These are phyloP conservation scores for Phymorhynchus buccinoides DNA, from an alignment of 1,140 invertebrate species.

Conservation along the genomic window DNA sequence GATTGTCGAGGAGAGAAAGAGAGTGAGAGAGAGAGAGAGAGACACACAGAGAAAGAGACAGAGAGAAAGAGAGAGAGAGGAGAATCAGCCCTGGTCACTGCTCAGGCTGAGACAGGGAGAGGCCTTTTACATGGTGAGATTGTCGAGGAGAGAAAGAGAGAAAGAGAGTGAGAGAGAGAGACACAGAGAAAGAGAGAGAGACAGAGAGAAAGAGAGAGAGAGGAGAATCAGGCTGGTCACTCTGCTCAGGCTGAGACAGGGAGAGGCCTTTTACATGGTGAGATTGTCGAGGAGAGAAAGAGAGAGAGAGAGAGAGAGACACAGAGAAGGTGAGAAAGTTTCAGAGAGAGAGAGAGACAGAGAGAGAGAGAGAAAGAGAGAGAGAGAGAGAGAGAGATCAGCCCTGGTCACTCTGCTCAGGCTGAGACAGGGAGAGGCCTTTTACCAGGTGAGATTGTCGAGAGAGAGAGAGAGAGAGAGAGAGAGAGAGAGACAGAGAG, in stretches of 20 bases:
- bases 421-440: slow-evolving; percentile 83
- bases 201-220: too few species aligned
- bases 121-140: slow-evolving; percentile 81
- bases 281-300: not conserved
- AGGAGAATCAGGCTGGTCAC: too few species aligned
- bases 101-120: slow-evolving; percentile 86
- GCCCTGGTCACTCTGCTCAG: slow-evolving; percentile 89
- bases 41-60: not conserved
- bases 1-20: slow-evolving; percentile 21
- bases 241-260: too few species aligned
- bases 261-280: too few species aligned
- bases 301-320: not conserved
- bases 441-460: slow-evolving; percentile 80
- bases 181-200: not conserved
- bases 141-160: not conserved
- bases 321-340: not conserved
- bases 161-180: not conserved
- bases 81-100: slow-evolving; percentile 92
- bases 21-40: not conserved
- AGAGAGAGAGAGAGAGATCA: slow-evolving; percentile 67
- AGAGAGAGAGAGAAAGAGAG: not conserved
- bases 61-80: too few species aligned
- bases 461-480: not conserved
- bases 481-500: not conserved
- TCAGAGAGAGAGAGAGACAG: not conserved